Percentiles rank a stretch among this genome's conserved stretches.
These are phyloP conservation scores for Phymastichus coffea DNA, from an alignment of 1,140 invertebrate genomes.

Conservation along the genomic window DNA sequence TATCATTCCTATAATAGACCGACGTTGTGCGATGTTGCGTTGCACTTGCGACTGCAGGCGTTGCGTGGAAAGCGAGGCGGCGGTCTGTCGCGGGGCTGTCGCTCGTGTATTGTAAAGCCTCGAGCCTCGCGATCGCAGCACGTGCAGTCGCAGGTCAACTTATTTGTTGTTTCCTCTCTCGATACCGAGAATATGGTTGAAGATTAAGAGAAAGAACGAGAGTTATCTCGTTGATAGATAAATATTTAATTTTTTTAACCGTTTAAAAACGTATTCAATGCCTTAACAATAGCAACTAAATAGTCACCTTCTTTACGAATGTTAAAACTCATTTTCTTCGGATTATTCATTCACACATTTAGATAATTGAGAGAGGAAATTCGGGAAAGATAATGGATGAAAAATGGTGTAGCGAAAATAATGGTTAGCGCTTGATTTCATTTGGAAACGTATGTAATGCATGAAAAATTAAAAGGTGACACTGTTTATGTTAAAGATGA, in stretches of 20 bases:
- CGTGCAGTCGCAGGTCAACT: not conserved
- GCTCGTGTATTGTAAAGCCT: too few species aligned
- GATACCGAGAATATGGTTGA: slow-evolving; percentile 8
- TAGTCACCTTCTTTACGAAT: not conserved
- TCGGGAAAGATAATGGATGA: not conserved
- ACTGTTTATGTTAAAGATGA: slow-evolving; percentile 19
- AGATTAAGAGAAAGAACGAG: not conserved
- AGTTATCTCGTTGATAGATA: not conserved
- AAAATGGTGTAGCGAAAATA: not conserved
- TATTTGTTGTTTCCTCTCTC: slow-evolving; percentile 22
- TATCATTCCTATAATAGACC: slow-evolving; percentile 26
- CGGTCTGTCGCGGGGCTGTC: too few species aligned
- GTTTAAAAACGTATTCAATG: not conserved
- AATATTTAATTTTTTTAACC: not conserved
- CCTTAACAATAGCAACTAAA: too few species aligned
- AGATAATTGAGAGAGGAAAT: slow-evolving; percentile 19
- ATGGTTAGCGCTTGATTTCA: slow-evolving; percentile 10
- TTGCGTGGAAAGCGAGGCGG: not conserved
- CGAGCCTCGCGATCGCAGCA: not conserved
- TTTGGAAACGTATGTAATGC: not conserved
- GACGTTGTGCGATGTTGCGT: slow-evolving; percentile 16
- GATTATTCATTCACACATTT: too few species aligned
- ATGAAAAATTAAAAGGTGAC: not conserved
- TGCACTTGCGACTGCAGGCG: not conserved
- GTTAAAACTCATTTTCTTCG: too few species aligned